Evolutionary conservation across 2,113 vertebrate genomes (phyloP), one percentile per base, ranked within the genome.

Genomic region (Hippocampus barbouri): DNA sequence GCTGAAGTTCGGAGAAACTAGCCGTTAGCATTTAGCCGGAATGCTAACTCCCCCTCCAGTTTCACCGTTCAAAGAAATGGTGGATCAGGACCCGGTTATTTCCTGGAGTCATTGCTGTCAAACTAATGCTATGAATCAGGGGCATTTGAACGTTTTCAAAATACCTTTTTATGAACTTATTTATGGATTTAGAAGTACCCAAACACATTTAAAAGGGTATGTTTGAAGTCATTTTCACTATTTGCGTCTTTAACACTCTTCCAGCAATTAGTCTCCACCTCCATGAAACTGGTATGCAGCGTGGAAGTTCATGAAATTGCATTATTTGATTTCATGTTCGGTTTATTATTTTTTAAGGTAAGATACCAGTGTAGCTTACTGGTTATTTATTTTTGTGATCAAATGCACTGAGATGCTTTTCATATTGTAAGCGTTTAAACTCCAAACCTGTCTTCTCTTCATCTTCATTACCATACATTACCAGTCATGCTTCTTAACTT

Each of bases 1-100:
- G 49, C 53, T 38, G 54, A 1, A 2, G 62, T 47, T 72, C 3
- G 10, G 64, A 45, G 23, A 74, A 74, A 47, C 56, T 79, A 47
- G 82, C 82, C 47, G 76, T 66, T 82, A 86, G 79, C 83, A 23
- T 80, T 83, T 12, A 75, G 70, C 82, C 9, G 62, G 23, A 38
- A 71, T 65, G 82, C 78, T 83, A 82, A 84, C 11, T 60, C 66
- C 38, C 27, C 30, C 51, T 10, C 57, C 25, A 18, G 56, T 6
- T 60, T 60, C 57, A 60, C 15, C 47, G 16, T 59, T 40, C 20
- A 43, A 4, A 66, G 64, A 18, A 25, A 15, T 23, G 68, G 12
- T 43, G 18, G 20, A 63, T 18, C 16, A 7, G 78, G 77, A 25
- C 69, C 61, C 51, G 84, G 75, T 80, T 88, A 81, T 73, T 84